These are phyloP conservation scores for Diarsia brunnea DNA, from an alignment of 2,888 invertebrate species.

Conservation along the genomic window DNA sequence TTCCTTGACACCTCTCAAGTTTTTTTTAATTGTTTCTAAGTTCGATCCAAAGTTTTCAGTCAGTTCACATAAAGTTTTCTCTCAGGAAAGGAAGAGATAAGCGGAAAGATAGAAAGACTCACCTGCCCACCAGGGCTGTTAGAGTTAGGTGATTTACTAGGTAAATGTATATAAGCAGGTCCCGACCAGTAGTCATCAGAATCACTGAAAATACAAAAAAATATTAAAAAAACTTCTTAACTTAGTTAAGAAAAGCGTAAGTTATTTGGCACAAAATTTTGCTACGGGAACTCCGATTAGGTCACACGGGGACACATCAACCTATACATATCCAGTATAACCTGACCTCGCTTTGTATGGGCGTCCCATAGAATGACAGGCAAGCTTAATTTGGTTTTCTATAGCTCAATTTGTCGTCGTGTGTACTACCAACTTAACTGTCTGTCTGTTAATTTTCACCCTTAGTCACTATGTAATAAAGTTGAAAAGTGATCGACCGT, in stretches of 20 bases:
- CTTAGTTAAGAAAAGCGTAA: too few species aligned
- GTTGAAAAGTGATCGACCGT: too few species aligned
- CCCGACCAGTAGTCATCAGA: constrained; percentile 43
- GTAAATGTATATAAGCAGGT: constrained; percentile 49
- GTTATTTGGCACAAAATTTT: neutral
- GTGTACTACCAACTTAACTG: too few species aligned
- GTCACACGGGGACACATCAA: too few species aligned
- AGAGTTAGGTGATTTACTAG: constrained; percentile 62
- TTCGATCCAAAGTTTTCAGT: neutral
- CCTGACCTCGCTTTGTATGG: too few species aligned
- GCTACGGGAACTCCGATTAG: neutral
- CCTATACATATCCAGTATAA: too few species aligned
- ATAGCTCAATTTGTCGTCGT: too few species aligned
- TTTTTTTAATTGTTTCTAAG: neutral
- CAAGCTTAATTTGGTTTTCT: too few species aligned
- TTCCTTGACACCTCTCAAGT: neutral
- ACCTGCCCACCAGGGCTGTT: constrained; percentile 65
- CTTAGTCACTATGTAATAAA: too few species aligned
- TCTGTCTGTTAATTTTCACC: too few species aligned
- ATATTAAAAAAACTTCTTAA: neutral
- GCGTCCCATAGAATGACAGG: too few species aligned
- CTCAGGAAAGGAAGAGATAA: constrained; percentile 26
- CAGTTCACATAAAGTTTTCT: constrained; percentile 5
- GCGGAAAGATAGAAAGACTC: constrained; percentile 48
- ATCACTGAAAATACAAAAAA: constrained; percentile 65